These are phyloP conservation scores for Leptosomus discolor DNA, from an alignment of 2,113 vertebrate genomes.

Conservation along the genomic window DNA sequence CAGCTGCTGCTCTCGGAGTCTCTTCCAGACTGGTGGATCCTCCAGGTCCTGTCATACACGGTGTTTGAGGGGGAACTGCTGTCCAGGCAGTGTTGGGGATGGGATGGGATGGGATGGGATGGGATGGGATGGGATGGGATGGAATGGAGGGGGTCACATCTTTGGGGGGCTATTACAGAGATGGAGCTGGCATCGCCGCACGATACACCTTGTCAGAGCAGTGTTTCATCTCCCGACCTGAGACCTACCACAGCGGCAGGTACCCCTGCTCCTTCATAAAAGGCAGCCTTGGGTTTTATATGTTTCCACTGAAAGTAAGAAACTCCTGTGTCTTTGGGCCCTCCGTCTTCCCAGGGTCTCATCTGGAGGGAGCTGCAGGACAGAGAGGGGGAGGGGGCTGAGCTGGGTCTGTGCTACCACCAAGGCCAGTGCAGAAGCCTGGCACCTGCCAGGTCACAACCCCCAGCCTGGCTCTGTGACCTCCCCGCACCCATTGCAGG, in stretches of 20 bases:
- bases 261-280: neutral
- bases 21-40: neutral
- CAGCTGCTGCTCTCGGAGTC: neutral
- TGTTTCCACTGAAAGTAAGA: neutral
- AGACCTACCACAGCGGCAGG: neutral
- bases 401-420: neutral
- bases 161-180: neutral
- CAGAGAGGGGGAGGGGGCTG: neutral
- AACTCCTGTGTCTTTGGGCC: neutral
- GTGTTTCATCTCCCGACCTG: neutral
- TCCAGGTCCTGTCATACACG: neutral
- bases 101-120: neutral
- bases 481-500: neutral
- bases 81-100: neutral
- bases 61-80: neutral
- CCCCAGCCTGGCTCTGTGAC: neutral
- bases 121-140: neutral
- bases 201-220: rapidly evolving
- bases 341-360: neutral
- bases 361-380: neutral
- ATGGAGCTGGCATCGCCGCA: neutral
- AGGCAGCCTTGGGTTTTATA: neutral
- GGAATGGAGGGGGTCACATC: neutral
- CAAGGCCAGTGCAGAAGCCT: neutral
- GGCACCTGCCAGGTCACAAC: no score